Conservation (phyloP, 2,797 vertebrate species). For the Enteromius thamalakanensis region DNA sequence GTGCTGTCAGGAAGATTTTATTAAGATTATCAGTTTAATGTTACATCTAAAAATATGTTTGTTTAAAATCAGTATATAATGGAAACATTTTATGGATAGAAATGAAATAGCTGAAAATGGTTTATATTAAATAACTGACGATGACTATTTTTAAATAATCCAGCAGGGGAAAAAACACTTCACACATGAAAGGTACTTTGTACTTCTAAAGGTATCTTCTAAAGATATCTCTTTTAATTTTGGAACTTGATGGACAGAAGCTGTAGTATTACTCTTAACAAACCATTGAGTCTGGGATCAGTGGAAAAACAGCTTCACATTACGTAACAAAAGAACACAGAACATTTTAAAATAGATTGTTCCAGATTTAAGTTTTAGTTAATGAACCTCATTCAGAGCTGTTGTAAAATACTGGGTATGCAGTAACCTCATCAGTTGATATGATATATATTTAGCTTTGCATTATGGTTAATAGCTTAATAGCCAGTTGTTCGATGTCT, state of each 20-base stretch:
- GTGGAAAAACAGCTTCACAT: neutral
- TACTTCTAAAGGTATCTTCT: neutral
- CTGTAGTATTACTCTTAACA: neutral
- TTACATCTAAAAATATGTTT: neutral
- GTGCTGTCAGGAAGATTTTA: neutral
- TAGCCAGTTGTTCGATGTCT: neutral
- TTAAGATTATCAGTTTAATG: neutral
- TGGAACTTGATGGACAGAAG: neutral
- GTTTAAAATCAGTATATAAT: neutral
- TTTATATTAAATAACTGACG: neutral
- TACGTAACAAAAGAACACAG: neutral
- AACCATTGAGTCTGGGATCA: neutral
- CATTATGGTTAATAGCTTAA: neutral
- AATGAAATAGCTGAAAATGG: neutral
- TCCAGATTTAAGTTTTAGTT: neutral
- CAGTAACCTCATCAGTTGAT: neutral
- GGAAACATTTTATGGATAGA: neutral
- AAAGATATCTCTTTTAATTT: neutral
- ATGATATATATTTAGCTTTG: neutral
- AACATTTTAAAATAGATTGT: neutral
- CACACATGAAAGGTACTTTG: neutral
- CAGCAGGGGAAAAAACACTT: neutral
- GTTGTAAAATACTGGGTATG: neutral
- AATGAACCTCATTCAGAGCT: neutral
- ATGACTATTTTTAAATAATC: constrained; percentile 2